Conservation (phyloP, 2,888 invertebrate species). For the Orgyia antiqua region DNA sequence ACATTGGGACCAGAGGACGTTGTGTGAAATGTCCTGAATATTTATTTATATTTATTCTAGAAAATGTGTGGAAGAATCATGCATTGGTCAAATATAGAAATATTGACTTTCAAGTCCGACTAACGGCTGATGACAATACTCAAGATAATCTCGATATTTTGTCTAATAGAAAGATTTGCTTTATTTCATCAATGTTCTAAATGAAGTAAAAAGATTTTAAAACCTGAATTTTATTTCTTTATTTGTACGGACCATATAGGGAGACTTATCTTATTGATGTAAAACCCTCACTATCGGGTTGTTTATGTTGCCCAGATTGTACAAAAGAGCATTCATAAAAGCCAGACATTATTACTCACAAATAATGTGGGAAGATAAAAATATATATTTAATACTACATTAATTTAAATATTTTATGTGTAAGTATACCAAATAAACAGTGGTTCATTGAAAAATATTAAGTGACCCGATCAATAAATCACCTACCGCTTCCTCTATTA, state of each 20-base stretch:
- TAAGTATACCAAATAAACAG: conserved; percentile 26
- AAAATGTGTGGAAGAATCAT: too few species aligned
- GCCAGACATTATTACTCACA: conserved; percentile 5
- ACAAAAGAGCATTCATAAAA: conserved; percentile 4
- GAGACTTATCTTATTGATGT: conserved; percentile 9
- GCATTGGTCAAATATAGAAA: too few species aligned
- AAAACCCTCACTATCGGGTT: conserved; percentile 7
- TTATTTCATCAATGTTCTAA: too few species aligned
- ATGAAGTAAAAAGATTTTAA: too few species aligned
- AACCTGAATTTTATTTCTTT: too few species aligned
- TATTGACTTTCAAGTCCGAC: too few species aligned
- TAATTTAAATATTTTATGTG: conserved; percentile 14
- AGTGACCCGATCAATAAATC: conserved; percentile 44
- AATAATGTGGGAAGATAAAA: conserved; percentile 14
- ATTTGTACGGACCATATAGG: conserved; percentile 7
- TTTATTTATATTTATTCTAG: too few species aligned
- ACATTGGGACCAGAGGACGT: too few species aligned
- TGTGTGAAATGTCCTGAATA: too few species aligned
- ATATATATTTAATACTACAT: conserved; percentile 14
- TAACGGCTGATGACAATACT: too few species aligned
- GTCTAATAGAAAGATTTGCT: too few species aligned
- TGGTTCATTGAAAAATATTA: conserved; percentile 39
- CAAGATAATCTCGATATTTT: too few species aligned
- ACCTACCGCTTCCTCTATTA: conserved; percentile 46
- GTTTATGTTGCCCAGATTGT: conserved; percentile 3